Percentiles rank a stretch among this genome's conserved stretches.
Evolutionary conservation across 2,888 invertebrate species (phyloP).

Genomic region (Andrena hattorfiana): DNA sequence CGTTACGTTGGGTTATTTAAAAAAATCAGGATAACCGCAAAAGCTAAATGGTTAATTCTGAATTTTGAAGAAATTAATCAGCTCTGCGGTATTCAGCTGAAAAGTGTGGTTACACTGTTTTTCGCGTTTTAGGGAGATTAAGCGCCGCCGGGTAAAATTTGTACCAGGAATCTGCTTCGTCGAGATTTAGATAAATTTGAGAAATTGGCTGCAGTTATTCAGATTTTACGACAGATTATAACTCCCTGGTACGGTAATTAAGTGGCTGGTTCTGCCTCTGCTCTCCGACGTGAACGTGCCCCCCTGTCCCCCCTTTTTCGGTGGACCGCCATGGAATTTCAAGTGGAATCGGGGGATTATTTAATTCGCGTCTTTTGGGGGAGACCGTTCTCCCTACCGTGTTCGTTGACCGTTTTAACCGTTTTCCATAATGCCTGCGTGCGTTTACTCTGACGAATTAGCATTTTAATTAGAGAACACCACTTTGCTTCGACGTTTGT

Average conservation of each 20-base stretch:
- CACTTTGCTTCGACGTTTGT: slow-evolving; percentile 60
- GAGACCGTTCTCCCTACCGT: slow-evolving; percentile 26
- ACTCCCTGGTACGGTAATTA: slow-evolving; percentile 74
- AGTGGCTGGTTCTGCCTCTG: slow-evolving; percentile 62
- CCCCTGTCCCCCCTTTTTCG: slow-evolving; percentile 58
- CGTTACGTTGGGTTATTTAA: too few relatives aligned
- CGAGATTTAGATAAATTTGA: slow-evolving; percentile 75
- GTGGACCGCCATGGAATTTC: slow-evolving; percentile 71
- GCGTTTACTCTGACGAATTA: slow-evolving; percentile 66
- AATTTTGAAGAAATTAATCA: slow-evolving; percentile 14
- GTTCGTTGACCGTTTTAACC: slow-evolving; percentile 63
- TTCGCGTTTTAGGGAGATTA: slow-evolving; percentile 36
- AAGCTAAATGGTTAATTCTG: too few relatives aligned
- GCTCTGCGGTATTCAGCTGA: background rate
- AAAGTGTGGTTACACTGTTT: slow-evolving; percentile 12
- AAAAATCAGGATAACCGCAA: too few relatives aligned
- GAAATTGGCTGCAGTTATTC: slow-evolving; percentile 78
- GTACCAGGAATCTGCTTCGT: slow-evolving; percentile 44
- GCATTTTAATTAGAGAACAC: slow-evolving; percentile 73
- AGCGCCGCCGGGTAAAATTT: slow-evolving; percentile 10
- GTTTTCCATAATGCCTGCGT: slow-evolving; percentile 69
- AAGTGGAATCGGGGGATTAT: slow-evolving; percentile 74
- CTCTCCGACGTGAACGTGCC: slow-evolving; percentile 56
- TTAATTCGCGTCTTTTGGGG: slow-evolving; percentile 69
- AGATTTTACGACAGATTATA: slow-evolving; percentile 79